Evolutionary conservation across 2,888 invertebrate genomes (phyloP).

Genomic region (Mesorhabditis belari): DNA sequence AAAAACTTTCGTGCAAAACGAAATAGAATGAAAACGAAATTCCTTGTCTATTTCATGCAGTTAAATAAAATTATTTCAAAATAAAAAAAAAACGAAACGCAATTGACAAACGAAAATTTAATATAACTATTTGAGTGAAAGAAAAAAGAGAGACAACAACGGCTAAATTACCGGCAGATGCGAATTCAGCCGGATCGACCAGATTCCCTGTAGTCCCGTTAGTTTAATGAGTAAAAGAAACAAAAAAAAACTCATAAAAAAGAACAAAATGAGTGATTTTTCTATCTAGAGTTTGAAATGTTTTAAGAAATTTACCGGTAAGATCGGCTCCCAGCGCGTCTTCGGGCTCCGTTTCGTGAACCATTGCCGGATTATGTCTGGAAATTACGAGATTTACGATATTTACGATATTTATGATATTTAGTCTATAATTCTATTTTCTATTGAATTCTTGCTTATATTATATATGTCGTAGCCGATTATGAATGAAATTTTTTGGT

Average conservation of each 20-base stretch:
- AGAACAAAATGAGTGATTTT: background rate
- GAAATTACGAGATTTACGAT: background rate
- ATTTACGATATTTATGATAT: background rate
- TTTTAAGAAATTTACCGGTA: slow-evolving; percentile 67
- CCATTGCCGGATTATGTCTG: slow-evolving; percentile 2
- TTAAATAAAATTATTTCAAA: no score
- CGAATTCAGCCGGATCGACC: slow-evolving; percentile 98
- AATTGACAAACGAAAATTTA: no score
- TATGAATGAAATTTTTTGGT: no score
- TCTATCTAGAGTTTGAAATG: no score
- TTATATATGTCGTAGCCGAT: no score
- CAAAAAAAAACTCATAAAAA: slow-evolving; percentile 3
- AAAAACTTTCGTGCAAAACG: no score
- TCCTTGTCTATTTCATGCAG: no score
- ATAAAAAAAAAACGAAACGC: no score
- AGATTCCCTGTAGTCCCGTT: slow-evolving; percentile 69
- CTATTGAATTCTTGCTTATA: no score
- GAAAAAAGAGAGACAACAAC: background rate
- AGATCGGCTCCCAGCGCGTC: slow-evolving; percentile 74
- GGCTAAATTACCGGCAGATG: slow-evolving; percentile 77
- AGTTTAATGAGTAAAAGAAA: slow-evolving; percentile 33
- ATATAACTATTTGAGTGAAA: no score
- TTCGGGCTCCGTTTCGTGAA: slow-evolving; percentile 44
- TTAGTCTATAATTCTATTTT: no score
- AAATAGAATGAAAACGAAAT: no score